A percentile compares a stretch with the other conserved stretches of the same genome.
These are phyloP conservation scores for Harpalus rufipes DNA, from an alignment of 2,888 invertebrate species.

Conservation along the genomic window DNA sequence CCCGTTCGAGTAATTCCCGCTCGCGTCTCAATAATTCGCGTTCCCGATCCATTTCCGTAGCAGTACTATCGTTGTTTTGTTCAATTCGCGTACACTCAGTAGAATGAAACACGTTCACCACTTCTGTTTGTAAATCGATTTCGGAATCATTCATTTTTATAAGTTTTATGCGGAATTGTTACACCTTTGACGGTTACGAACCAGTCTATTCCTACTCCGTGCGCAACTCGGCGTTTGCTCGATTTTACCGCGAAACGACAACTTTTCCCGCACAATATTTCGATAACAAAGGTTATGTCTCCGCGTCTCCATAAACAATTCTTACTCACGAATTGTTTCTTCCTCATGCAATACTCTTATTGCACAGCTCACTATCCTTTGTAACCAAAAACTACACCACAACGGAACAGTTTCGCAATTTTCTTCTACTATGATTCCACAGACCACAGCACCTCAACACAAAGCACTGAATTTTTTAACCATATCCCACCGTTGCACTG, in stretches of 20 bases:
- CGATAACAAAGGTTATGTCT: neutral
- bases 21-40: neutral
- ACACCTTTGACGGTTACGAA: neutral
- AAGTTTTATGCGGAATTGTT: neutral
- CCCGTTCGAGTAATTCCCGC: neutral
- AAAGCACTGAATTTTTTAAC: no score
- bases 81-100: no score
- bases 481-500: no score
- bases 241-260: neutral
- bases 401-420: no score
- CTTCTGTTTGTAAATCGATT: neutral
- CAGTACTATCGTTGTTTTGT: no score
- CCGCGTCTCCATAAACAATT: neutral
- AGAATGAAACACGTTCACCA: no score
- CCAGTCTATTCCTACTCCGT: neutral
- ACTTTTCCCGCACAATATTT: neutral
- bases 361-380: neutral
- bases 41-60: neutral
- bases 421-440: no score
- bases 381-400: no score
- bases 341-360: neutral
- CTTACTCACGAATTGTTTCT: neutral
- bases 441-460: no score
- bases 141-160: neutral
- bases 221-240: no score